Evolutionary conservation across 2,888 invertebrate genomes (phyloP).

Genomic region (Autographa pulchrina): DNA sequence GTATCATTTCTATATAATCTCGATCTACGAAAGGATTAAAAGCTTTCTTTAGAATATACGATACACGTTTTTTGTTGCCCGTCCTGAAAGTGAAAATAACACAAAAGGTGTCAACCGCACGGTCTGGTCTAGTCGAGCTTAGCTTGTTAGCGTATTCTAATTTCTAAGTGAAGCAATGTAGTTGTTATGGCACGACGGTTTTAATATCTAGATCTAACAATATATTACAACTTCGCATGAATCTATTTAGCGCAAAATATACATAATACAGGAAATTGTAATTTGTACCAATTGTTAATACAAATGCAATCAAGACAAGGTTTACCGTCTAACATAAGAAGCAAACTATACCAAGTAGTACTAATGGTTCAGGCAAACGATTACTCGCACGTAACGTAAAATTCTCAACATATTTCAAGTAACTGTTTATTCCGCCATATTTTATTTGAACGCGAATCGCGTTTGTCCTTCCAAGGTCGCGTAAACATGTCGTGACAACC

Average conservation of each 20-base stretch:
- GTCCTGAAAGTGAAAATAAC: not conserved
- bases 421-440: conserved; percentile 25
- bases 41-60: conserved; percentile 4
- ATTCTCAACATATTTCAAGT: conserved; percentile 20
- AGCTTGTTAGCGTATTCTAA: not conserved
- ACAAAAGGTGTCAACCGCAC: conserved; percentile 30
- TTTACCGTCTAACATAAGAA: not conserved
- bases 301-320: not conserved
- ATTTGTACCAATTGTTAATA: not conserved
- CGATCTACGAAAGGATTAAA: not conserved
- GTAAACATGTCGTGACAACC: conserved; percentile 57
- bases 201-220: not conserved
- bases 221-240: not conserved
- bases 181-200: not conserved
- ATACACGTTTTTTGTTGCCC: not conserved
- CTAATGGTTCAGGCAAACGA: not conserved
- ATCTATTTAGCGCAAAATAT: not conserved
- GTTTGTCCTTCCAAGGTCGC: conserved; percentile 66
- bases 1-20: not conserved
- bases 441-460: conserved; percentile 37
- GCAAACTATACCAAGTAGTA: not conserved
- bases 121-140: not conserved
- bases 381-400: conserved; percentile 18
- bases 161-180: not conserved
- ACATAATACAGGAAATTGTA: not conserved